Percentiles rank a stretch among this genome's conserved stretches.
phyloP scores from a whole-genome alignment of 2,888 invertebrate species.

The Andrena haemorrhoa region DNA sequence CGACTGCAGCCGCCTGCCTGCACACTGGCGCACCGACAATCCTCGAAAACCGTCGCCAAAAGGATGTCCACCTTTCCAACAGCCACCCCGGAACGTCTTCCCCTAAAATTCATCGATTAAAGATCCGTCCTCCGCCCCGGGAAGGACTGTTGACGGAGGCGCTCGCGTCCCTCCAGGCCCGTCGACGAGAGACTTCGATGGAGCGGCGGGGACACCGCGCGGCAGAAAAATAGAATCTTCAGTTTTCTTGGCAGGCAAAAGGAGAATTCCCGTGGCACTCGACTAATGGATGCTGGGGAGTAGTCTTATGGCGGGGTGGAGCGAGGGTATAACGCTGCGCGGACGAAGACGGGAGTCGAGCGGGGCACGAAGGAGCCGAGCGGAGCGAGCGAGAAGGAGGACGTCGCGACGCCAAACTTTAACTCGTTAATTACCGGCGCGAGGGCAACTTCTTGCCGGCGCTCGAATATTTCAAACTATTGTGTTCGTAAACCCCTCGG shows the following conservation, averaged over 20 bases:
- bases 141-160: neutral
- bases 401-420: slow-evolving; percentile 84
- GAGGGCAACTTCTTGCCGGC: slow-evolving; percentile 82
- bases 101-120: neutral
- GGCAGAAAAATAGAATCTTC: slow-evolving; percentile 63
- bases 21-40: neutral
- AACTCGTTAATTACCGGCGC: slow-evolving; percentile 85
- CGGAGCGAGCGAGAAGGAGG: slow-evolving; percentile 44
- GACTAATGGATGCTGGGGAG: slow-evolving; percentile 83
- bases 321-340: slow-evolving; percentile 36
- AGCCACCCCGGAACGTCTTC: neutral
- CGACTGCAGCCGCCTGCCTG: slow-evolving; percentile 12
- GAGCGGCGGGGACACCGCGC: slow-evolving; percentile 10
- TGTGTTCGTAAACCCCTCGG: slow-evolving; percentile 83
- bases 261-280: slow-evolving; percentile 79
- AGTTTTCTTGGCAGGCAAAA: slow-evolving; percentile 76
- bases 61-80: neutral
- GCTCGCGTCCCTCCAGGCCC: neutral
- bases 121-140: neutral
- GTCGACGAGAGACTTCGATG: slow-evolving; percentile 9
- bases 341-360: slow-evolving; percentile 40
- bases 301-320: slow-evolving; percentile 78
- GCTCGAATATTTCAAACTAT: slow-evolving; percentile 85
- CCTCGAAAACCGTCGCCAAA: neutral
- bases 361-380: slow-evolving; percentile 36